Evolutionary conservation across 2,888 invertebrate genomes (phyloP), one percentile per base, ranked within the genome.

Genomic region (Pimpla rufipes): DNA sequence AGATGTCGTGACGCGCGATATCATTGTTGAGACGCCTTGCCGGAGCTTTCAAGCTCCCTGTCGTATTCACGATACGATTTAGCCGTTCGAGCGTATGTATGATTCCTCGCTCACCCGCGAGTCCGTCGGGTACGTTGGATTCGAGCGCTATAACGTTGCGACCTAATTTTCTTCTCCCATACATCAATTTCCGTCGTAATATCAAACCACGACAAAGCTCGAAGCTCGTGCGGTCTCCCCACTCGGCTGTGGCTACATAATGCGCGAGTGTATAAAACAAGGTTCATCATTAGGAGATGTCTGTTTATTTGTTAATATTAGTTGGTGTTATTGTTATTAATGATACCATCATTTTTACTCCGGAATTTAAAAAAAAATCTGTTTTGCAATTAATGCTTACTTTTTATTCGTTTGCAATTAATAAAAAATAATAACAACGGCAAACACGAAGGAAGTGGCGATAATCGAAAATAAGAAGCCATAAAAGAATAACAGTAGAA

Each of bases 161-260:
- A 57, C 59, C 57, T 45, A 73, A 73, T 71, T 57, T 57, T 42
- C 10, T 42, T 57, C 40, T 57, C n/a, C n/a, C 57, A 71, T 57
- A 71, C 55, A 71, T 71, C 40, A 42, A 57, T 71, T 71, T 71
- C 23, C 57, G 70, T 70, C 70, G 37, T 40, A 70, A 70, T 70
- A 70, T 57, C 29, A 40, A 55, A 71, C 71, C 23, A 11, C 37
- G 16, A 45, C 55, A 71, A 55, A 71, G 71, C 57, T 57, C 55
- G 16, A 10, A 42, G 21, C 57, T 23, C 42, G 55, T 37, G 23
- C n/a, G n/a, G n/a, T n/a, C 37, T 1, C 18, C 37, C 35, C 6
- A 7, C 29, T 35, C n/a, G 57, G 40, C n/a, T 35, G 35, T 4
- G n/a, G 16, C 16, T 8, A 4, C 3, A 16, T n/a, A n/a, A 13